Conservation (phyloP, 2,888 invertebrate species). For the Polietes domitor region DNA sequence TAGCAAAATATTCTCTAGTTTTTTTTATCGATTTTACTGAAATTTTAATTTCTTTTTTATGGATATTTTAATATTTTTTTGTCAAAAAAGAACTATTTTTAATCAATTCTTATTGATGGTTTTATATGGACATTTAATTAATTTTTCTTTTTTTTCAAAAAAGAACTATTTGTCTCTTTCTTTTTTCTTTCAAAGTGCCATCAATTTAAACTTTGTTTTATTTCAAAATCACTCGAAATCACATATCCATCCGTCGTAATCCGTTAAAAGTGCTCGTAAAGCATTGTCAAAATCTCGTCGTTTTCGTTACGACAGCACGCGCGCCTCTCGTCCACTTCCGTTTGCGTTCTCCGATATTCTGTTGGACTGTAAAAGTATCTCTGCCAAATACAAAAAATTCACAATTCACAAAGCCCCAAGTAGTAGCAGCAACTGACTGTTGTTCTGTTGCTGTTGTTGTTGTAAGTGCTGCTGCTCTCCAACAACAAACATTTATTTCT, state of each 20-base stretch:
- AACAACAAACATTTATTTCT: constrained; percentile 36
- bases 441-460: neutral
- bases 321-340: constrained; percentile 56
- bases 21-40: too few relatives aligned
- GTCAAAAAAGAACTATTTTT: neutral
- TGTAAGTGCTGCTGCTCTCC: neutral
- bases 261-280: constrained; percentile 28
- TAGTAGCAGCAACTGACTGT: neutral
- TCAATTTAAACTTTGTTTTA: neutral
- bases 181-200: neutral
- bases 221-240: neutral
- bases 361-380: constrained; percentile 29
- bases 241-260: constrained; percentile 17
- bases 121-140: neutral
- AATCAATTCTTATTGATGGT: too few relatives aligned
- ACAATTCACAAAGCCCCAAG: constrained; percentile 3
- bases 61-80: neutral
- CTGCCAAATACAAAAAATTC: constrained; percentile 54
- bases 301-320: neutral
- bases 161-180: neutral
- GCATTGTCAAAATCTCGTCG: neutral
- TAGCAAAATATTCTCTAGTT: too few relatives aligned
- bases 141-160: constrained; percentile 5
- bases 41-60: too few relatives aligned
- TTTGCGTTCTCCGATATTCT: constrained; percentile 54